Conservation (phyloP, 2,797 vertebrate genomes). For the Enteromius thamalakanensis region DNA sequence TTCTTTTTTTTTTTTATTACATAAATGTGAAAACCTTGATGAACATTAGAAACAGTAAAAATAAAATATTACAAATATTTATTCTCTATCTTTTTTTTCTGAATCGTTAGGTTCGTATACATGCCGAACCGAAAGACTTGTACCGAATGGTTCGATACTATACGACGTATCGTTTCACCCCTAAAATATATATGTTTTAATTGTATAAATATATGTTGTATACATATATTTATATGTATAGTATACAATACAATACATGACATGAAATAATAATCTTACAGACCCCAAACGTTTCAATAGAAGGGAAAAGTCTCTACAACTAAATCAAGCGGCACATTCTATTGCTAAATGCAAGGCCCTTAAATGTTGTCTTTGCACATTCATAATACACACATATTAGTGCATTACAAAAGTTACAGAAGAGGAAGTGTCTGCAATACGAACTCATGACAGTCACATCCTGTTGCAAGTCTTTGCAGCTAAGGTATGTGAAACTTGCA, state of each 20-base stretch:
- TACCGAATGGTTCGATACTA: no score
- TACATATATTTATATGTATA: no score
- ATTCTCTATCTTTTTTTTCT: no score
- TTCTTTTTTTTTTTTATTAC: no score
- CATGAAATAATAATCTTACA: background rate
- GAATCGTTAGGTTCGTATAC: no score
- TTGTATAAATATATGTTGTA: background rate
- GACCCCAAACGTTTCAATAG: background rate
- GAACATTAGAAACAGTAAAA: no score
- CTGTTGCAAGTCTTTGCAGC: conserved; percentile 64
- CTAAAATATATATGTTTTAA: no score
- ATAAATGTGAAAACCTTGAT: no score
- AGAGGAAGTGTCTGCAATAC: conserved; percentile 62
- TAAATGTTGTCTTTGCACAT: background rate
- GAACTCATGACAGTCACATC: conserved; percentile 60
- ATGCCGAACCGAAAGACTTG: no score
- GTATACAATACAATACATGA: no score
- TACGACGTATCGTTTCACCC: no score
- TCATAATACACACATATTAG: background rate
- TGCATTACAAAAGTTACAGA: background rate
- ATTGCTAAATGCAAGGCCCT: background rate
- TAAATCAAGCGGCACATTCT: background rate
- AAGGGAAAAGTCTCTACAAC: background rate
- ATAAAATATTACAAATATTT: no score
- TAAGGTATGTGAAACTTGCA: conserved; percentile 37